Evolutionary conservation across 1,140 invertebrate genomes (phyloP).

Genomic region (Drosophila littoralis): DNA sequence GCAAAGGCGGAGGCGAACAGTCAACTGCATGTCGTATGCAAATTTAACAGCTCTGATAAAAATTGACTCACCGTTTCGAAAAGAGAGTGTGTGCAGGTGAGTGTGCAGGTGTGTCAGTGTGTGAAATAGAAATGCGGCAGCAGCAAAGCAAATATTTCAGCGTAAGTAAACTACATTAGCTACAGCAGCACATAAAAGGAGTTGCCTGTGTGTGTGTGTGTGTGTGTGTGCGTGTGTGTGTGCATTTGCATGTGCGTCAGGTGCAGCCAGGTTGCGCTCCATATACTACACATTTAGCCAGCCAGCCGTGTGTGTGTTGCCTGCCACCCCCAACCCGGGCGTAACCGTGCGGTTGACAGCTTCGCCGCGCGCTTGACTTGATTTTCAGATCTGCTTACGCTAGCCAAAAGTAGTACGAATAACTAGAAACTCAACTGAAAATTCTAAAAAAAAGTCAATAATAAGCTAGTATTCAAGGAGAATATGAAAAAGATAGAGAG

Average conservation of each 20-base stretch:
- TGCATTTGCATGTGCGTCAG: slow-evolving; percentile 68
- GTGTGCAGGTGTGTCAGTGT: not conserved
- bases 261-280: slow-evolving; percentile 52
- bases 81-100: not conserved
- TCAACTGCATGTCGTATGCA: slow-evolving; percentile 47
- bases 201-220: not conserved
- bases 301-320: slow-evolving; percentile 4
- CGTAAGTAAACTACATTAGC: slow-evolving; percentile 76
- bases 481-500: not conserved
- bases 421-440: not conserved
- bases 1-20: slow-evolving; percentile 16
- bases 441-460: not conserved
- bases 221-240: slow-evolving; percentile 25
- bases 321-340: slow-evolving; percentile 10
- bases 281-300: slow-evolving; percentile 24
- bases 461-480: too few relatives aligned
- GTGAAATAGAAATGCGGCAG: slow-evolving; percentile 59
- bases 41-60: slow-evolving; percentile 48
- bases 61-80: slow-evolving; percentile 20
- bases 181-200: slow-evolving; percentile 33
- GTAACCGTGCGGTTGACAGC: slow-evolving; percentile 70
- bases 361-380: slow-evolving; percentile 51
- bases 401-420: slow-evolving; percentile 37
- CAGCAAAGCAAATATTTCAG: slow-evolving; percentile 72
- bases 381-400: slow-evolving; percentile 42